Evolutionary conservation across 2,113 vertebrate species (phyloP).

Genomic region (Eulemur macaco): DNA sequence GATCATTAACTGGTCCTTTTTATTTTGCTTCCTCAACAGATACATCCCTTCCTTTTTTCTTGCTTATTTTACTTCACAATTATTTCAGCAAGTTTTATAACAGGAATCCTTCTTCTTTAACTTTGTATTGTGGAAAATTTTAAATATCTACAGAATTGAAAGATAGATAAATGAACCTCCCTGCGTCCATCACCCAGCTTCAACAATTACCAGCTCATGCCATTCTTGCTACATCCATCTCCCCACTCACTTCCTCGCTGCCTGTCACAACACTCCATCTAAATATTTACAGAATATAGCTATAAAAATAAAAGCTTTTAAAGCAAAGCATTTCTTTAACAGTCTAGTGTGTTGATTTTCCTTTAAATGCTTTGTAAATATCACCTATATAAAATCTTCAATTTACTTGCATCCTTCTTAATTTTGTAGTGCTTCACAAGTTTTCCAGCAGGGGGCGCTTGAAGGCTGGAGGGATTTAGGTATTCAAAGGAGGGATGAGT

Average conservation of each 20-base stretch:
- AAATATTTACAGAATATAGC: not conserved
- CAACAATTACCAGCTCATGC: not conserved
- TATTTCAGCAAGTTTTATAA: not conserved
- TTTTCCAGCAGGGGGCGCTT: slow-evolving; percentile 75
- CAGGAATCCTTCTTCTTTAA: not conserved
- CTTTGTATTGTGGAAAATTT: not conserved
- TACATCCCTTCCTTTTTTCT: not conserved
- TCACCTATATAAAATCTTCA: not conserved
- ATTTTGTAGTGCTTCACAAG: slow-evolving; percentile 23
- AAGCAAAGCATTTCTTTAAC: not conserved
- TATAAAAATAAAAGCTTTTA: not conserved
- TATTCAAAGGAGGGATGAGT: fast-evolving
- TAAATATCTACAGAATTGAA: not conserved
- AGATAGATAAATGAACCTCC: not conserved
- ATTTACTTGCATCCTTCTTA: not conserved
- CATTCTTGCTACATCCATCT: not conserved
- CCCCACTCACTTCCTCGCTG: not conserved
- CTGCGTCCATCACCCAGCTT: not conserved
- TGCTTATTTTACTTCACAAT: not conserved
- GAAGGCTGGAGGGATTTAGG: not conserved
- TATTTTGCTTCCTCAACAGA: not conserved
- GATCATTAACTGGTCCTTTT: not conserved
- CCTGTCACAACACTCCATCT: not conserved
- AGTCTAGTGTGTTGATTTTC: not conserved
- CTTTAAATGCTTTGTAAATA: not conserved